Percentiles rank a stretch among this genome's conserved stretches.
Evolutionary conservation across 2,888 invertebrate species (phyloP).

Genomic region (Nomada lathburiana): DNA sequence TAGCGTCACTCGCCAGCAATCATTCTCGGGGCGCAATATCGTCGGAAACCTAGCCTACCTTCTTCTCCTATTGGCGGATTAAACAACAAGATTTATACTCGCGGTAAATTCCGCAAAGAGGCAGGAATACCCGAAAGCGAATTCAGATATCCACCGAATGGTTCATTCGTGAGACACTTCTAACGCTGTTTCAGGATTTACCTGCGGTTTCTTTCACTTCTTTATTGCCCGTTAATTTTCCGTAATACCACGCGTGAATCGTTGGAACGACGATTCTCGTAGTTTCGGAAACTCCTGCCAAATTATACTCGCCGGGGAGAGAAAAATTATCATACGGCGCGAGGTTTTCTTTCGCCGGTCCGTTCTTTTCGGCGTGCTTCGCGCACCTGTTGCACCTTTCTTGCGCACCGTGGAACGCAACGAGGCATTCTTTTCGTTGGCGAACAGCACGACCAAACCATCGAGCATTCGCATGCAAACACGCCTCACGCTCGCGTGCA

Average conservation of each 20-base stretch:
- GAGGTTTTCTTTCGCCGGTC: constrained; percentile 53
- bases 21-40: constrained; percentile 2
- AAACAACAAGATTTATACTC: not conserved
- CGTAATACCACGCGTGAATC: not conserved
- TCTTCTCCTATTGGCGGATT: not conserved
- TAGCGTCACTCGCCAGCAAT: constrained; percentile 1
- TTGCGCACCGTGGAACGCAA: constrained; percentile 67
- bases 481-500: constrained; percentile 32
- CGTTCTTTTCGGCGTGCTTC: constrained; percentile 41
- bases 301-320: constrained; percentile 14
- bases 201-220: not conserved
- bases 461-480: constrained; percentile 62
- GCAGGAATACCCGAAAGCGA: not conserved
- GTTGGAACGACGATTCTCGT: not conserved
- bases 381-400: constrained; percentile 75
- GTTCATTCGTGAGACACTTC: not conserved
- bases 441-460: constrained; percentile 58
- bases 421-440: constrained; percentile 67
- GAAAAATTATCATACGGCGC: constrained; percentile 24
- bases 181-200: not conserved
- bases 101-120: not conserved
- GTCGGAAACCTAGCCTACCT: too few species aligned
- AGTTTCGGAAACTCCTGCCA: not conserved
- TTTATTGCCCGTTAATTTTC: not conserved
- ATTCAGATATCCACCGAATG: not conserved